phyloP scores from a whole-genome alignment of 2,888 invertebrate species.

The Lymantria dispar region DNA sequence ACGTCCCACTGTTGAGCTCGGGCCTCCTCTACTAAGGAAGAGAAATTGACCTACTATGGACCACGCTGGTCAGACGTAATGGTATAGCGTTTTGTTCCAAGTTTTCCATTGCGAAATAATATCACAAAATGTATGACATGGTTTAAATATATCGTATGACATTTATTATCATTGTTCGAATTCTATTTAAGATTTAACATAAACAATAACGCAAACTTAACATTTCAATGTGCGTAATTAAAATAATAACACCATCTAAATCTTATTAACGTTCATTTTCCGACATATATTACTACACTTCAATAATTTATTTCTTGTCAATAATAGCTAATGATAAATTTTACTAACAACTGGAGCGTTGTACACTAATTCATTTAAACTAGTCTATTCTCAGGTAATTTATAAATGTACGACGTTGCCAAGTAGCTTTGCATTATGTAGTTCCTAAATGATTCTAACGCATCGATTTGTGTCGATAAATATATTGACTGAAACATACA shows the following conservation, averaged over 20 bases:
- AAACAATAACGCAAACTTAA: not conserved
- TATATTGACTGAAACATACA: slow-evolving; percentile 25
- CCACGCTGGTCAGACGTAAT: no score
- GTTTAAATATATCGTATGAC: not conserved
- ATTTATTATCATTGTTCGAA: not conserved
- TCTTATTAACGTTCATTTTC: slow-evolving; percentile 5
- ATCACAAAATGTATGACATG: no score
- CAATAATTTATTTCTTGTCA: slow-evolving; percentile 24
- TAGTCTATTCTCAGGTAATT: slow-evolving; percentile 37
- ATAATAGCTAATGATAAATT: slow-evolving; percentile 36
- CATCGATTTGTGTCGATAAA: slow-evolving; percentile 33
- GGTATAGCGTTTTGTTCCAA: no score
- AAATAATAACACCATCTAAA: slow-evolving; percentile 4
- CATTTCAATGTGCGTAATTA: slow-evolving; percentile 1
- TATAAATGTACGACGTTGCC: slow-evolving; percentile 37
- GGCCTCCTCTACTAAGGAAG: no score
- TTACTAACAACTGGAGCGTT: slow-evolving; percentile 35
- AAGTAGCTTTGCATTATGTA: slow-evolving; percentile 36
- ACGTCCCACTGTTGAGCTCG: no score
- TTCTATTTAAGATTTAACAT: not conserved
- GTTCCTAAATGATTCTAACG: slow-evolving; percentile 27
- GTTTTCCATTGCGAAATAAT: no score
- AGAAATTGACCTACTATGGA: no score
- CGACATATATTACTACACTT: slow-evolving; percentile 4
- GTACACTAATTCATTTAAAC: slow-evolving; percentile 34